phyloP scores from a whole-genome alignment of 1,140 invertebrate genomes.

The Dinothrombium tinctorium region DNA sequence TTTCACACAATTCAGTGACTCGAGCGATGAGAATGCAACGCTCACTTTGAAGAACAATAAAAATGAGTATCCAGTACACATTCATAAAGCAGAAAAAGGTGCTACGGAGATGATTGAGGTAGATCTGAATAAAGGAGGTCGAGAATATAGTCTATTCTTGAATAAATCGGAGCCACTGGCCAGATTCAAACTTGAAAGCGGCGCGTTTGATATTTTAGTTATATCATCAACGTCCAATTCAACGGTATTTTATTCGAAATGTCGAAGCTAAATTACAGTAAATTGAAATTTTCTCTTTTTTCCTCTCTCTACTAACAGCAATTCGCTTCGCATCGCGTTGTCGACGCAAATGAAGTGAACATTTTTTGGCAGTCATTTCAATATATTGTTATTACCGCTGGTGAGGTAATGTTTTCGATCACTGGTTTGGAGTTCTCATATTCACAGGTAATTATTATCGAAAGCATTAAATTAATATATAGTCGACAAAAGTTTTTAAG shows the following conservation, averaged over 20 bases:
- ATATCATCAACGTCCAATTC: neutral
- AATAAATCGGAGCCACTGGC: no score
- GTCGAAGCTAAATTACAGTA: neutral
- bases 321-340: neutral
- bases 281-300: neutral
- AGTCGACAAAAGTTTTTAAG: no score
- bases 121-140: no score
- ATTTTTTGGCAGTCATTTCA: conserved; percentile 55
- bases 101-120: no score
- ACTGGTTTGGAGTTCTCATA: conserved; percentile 81
- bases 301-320: neutral
- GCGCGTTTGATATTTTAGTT: neutral
- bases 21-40: no score
- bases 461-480: no score
- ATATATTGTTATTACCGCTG: conserved; percentile 58
- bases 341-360: conserved; percentile 5
- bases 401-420: conserved; percentile 64
- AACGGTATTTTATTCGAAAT: neutral
- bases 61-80: no score
- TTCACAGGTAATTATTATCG: conserved; percentile 29
- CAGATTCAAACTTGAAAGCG: neutral
- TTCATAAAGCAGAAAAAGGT: no score
- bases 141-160: no score
- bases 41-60: no score
- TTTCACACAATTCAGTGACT: no score